These are phyloP conservation scores for Poecile montanus DNA, from an alignment of 2,797 vertebrate genomes.

Conservation along the genomic window DNA sequence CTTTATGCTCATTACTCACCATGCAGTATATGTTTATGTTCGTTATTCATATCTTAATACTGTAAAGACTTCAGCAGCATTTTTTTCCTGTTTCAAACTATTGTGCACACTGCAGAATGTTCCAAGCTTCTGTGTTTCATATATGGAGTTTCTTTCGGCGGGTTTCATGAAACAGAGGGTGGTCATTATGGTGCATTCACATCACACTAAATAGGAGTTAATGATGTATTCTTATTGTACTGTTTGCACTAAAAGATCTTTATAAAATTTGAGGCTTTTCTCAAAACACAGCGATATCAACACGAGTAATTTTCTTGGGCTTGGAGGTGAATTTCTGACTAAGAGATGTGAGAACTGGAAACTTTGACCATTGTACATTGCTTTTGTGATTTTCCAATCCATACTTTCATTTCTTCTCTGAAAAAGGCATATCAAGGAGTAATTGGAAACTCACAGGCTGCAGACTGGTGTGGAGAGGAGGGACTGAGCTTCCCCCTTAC, in stretches of 20 bases:
- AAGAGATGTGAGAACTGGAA: background rate
- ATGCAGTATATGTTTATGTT: background rate
- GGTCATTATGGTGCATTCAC: background rate
- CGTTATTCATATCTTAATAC: background rate
- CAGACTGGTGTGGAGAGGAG: background rate
- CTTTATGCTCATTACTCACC: background rate
- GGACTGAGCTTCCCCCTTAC: background rate
- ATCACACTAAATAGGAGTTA: background rate
- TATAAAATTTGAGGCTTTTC: background rate
- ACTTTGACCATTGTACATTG: background rate
- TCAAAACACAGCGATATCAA: background rate
- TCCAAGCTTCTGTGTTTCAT: background rate
- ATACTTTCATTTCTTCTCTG: background rate
- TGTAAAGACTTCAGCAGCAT: background rate
- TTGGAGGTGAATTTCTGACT: background rate
- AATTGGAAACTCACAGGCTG: background rate
- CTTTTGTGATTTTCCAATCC: background rate
- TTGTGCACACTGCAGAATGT: background rate
- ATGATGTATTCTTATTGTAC: background rate
- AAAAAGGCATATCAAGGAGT: background rate
- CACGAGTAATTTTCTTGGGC: background rate
- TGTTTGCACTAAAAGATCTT: background rate
- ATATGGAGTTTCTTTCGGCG: background rate
- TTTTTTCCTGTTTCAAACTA: background rate
- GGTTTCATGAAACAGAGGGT: background rate